Evolutionary conservation across 2,113 vertebrate genomes (phyloP).

Genomic region (Neoarius graeffei): DNA sequence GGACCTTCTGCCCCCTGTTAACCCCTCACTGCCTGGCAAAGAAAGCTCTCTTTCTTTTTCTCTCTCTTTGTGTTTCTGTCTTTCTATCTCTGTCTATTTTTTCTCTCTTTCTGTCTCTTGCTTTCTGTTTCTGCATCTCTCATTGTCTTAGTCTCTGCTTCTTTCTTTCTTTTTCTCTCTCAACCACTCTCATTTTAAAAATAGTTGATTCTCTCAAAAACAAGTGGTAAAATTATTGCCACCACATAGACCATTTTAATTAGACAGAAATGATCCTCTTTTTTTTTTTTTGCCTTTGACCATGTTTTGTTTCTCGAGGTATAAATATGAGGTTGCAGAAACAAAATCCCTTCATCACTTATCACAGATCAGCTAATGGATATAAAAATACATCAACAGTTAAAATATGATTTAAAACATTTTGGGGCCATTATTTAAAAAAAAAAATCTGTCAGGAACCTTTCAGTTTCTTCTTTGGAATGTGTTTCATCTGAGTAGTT

Average conservation of each 20-base stretch:
- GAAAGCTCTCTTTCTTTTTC: neutral
- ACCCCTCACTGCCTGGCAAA: conserved; percentile 28
- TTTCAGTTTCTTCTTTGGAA: no score
- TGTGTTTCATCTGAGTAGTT: no score
- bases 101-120: neutral
- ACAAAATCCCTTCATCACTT: neutral
- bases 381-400: neutral
- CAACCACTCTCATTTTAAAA: neutral
- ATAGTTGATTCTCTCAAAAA: neutral
- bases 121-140: neutral
- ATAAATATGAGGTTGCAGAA: neutral
- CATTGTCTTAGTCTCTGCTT: neutral
- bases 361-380: neutral
- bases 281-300: neutral
- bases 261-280: neutral
- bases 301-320: neutral
- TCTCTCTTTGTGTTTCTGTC: neutral
- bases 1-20: conserved; percentile 33
- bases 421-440: no score
- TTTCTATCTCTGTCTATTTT: neutral
- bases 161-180: neutral
- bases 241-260: neutral
- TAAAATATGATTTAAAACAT: no score
- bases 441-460: no score
- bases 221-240: neutral